Conservation (phyloP, 2,888 invertebrate genomes). For the Polydrusus tereticollis region DNA sequence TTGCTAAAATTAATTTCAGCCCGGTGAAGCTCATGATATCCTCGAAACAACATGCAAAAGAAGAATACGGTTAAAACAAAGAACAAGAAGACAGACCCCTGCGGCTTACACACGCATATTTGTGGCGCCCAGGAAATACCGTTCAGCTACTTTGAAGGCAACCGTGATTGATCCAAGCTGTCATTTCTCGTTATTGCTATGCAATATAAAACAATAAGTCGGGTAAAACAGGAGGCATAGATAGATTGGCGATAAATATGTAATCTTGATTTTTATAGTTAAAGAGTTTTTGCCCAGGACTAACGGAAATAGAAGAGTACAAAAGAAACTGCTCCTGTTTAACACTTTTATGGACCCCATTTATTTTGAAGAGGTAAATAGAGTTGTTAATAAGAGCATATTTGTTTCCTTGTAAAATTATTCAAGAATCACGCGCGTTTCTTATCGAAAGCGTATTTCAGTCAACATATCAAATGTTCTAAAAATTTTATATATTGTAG, state of each 20-base stretch:
- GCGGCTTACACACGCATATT: conserved; percentile 54
- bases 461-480: too few relatives aligned
- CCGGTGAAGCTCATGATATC: conserved; percentile 43
- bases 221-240: conserved; percentile 42
- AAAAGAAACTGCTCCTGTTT: too few relatives aligned
- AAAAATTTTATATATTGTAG: too few relatives aligned
- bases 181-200: conserved; percentile 48
- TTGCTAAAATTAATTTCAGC: conserved; percentile 52
- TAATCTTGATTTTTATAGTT: conserved; percentile 1
- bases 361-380: too few relatives aligned
- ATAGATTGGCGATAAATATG: conserved; percentile 36
- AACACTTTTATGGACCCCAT: too few relatives aligned
- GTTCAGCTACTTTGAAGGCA: conserved; percentile 39
- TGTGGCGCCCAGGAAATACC: conserved; percentile 54
- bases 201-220: conserved; percentile 45
- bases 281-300: too few relatives aligned
- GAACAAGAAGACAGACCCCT: conserved; percentile 37
- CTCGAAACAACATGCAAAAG: conserved; percentile 37
- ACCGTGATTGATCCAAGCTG: conserved; percentile 49
- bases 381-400: too few relatives aligned
- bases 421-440: too few relatives aligned
- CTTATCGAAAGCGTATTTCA: too few relatives aligned
- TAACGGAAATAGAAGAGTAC: too few relatives aligned
- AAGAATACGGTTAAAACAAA: conserved; percentile 10
- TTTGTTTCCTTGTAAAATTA: too few relatives aligned